A percentile compares a stretch with the other conserved stretches of the same genome.
Conservation (phyloP, 2,888 invertebrate genomes). For the Plutella xylostella region DNA sequence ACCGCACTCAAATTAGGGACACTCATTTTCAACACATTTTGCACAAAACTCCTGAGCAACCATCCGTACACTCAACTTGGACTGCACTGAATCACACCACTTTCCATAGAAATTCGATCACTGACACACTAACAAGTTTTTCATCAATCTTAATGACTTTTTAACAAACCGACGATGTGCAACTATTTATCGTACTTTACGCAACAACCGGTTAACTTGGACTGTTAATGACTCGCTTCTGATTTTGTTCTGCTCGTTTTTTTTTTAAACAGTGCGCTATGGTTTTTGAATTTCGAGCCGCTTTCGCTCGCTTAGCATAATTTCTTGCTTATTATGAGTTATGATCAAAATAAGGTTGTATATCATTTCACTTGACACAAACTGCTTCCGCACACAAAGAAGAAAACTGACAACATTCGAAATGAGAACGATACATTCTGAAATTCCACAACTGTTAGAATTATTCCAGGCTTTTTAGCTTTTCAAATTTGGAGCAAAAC, state of each 20-base stretch:
- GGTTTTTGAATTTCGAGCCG: not conserved
- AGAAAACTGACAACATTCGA: too few species aligned
- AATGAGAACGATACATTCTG: too few species aligned
- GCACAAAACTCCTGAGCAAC: constrained; percentile 24
- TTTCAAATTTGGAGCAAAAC: too few species aligned
- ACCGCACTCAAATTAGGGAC: constrained; percentile 60
- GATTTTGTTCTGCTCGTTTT: too few species aligned
- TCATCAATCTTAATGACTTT: constrained; percentile 17
- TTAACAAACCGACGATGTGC: constrained; percentile 9
- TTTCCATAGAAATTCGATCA: constrained; percentile 23
- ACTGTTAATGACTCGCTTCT: too few species aligned
- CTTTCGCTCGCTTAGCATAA: constrained; percentile 3
- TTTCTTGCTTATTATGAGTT: not conserved
- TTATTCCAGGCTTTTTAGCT: too few species aligned
- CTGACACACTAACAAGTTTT: constrained; percentile 37
- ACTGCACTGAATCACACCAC: constrained; percentile 49
- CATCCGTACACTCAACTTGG: constrained; percentile 31
- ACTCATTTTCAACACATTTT: constrained; percentile 40
- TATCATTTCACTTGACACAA: too few species aligned
- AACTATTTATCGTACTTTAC: not conserved
- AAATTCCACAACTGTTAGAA: too few species aligned
- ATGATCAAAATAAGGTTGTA: too few species aligned
- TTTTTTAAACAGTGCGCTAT: not conserved
- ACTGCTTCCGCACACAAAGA: too few species aligned
- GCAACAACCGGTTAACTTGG: constrained; percentile 7